Base-by-base conservation (phyloP, 2,888 invertebrate species). In the Melieria omissa region DNA sequence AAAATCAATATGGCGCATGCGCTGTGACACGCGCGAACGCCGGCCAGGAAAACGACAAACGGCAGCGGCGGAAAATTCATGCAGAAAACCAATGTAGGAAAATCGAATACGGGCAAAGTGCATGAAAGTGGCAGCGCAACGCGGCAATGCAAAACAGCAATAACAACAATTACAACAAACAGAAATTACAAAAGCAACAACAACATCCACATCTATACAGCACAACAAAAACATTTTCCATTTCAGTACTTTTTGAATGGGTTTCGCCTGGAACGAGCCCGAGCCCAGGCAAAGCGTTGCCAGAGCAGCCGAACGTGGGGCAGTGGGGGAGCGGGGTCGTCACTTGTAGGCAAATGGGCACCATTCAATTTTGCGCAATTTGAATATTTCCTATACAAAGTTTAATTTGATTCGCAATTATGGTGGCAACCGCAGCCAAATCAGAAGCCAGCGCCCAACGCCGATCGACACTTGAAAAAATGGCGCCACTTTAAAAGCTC, bases 1-100 rank as follows among this genome's bases (percentile, higher is more conserved):
- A 77, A 77, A 77, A 77, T 77, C 77, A 75, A 77, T 77, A 77
- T 66, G 69, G 65, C 63, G 76, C 77, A 75, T 74, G 77, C 77
- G 77, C 75, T 73, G 14, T 63, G 8, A 8, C 12, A 41, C 4
- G 41, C 29, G n/a, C 0, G 9, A 2, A 29, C 2, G 29, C 29
- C 29, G 29, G 41, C 5, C 6, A 42, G 5, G 41, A 9, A 49
- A 41, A 7, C 14, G 49, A 41, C 47, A 16, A 58, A 60, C 55
- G 64, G 57, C 45, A 14, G 4, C 3, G 12, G 57, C 1, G 57
- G 5, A 14, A 41, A 29, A 14, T 16, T 9, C 8, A 57, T 44
- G 65, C 45, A 8, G 65, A 54, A 42, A 54, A 52, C 10, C 45
- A 45, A 45, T 4, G 14, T 42, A 14, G 42, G 45, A 60, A 65